A percentile compares a stretch with the other conserved stretches of the same genome.
Conservation (phyloP, 2,113 vertebrate genomes). For the Hyperopisus bebe region DNA sequence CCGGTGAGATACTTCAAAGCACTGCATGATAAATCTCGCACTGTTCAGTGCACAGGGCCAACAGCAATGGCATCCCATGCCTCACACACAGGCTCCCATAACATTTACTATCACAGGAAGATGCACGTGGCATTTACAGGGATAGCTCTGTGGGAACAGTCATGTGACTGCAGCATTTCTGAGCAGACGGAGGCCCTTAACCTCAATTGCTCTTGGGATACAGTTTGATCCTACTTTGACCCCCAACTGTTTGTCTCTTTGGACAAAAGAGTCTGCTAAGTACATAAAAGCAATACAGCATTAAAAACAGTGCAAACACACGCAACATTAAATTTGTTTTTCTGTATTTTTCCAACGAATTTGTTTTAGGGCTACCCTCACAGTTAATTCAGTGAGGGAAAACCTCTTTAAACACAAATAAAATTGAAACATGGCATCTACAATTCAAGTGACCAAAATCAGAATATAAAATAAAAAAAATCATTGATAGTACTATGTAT, state of each 20-base stretch:
- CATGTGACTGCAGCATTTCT: not conserved
- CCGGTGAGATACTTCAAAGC: not conserved
- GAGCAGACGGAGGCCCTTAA: not conserved
- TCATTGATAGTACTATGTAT: not conserved
- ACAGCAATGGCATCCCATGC: not conserved
- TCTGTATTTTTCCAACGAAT: not conserved
- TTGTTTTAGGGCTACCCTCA: not conserved
- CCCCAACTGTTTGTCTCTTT: not conserved
- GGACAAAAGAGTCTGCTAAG: not conserved
- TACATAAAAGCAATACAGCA: not conserved
- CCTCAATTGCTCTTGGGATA: not conserved
- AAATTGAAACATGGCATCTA: conserved; percentile 13
- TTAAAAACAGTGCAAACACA: not conserved
- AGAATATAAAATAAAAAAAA: conserved; percentile 12
- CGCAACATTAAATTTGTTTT: not conserved
- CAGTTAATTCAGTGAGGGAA: not conserved
- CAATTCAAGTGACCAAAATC: conserved; percentile 7
- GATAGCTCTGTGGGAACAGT: not conserved
- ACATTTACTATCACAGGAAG: not conserved
- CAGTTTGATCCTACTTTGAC: not conserved
- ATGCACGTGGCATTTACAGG: not conserved
- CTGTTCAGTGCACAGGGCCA: not conserved
- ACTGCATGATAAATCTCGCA: not conserved
- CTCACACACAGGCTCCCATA: not conserved
- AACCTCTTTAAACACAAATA: conserved; percentile 1